phyloP scores from a whole-genome alignment of 2,797 vertebrate genomes.

The Sebastes alutus region DNA sequence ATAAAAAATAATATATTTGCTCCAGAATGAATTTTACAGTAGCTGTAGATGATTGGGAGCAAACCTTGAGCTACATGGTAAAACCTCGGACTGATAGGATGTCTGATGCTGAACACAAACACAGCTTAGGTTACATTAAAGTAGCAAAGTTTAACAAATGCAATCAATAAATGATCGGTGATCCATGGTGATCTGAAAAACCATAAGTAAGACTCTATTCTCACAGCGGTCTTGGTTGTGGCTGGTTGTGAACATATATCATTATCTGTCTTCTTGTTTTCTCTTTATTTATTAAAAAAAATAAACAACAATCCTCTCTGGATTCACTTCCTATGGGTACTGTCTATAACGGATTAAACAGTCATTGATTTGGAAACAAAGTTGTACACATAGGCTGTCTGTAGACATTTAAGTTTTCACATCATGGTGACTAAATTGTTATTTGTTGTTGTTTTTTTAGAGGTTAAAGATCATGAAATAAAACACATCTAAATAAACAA shows the following conservation, averaged over 20 bases:
- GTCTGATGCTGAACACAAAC: not conserved
- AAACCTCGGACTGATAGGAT: not conserved
- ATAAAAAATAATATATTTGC: not conserved
- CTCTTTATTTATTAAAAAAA: not conserved
- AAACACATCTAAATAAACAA: not conserved
- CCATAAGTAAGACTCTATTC: not conserved
- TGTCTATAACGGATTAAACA: not conserved
- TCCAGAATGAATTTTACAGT: not conserved
- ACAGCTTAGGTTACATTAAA: not conserved
- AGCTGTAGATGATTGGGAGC: not conserved
- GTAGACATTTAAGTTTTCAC: not conserved
- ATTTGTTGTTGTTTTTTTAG: not conserved
- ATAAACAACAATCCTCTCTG: not conserved
- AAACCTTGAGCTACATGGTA: not conserved
- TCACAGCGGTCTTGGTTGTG: not conserved
- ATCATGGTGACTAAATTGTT: not conserved
- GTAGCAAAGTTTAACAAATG: not conserved
- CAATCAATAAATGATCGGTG: not conserved
- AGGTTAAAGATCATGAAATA: not conserved
- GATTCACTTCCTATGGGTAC: not conserved
- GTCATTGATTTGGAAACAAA: not conserved
- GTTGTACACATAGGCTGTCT: not conserved
- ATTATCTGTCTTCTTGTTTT: not conserved
- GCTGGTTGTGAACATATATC: not conserved
- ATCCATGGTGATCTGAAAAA: not conserved